Evolutionary conservation across 2,113 vertebrate species (phyloP).

Genomic region (Brachyhypopomus gauderio): DNA sequence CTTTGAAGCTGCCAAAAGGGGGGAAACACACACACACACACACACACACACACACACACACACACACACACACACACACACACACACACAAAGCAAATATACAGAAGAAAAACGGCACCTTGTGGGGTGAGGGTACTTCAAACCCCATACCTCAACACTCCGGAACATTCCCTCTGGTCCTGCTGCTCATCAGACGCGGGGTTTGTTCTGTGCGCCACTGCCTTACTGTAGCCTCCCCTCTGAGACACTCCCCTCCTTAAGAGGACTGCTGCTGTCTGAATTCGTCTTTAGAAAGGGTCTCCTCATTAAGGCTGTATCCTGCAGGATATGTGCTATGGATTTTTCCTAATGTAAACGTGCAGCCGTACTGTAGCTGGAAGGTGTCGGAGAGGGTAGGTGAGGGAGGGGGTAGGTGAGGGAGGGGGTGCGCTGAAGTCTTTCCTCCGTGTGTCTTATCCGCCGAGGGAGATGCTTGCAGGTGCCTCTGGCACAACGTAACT

Average conservation of each 20-base stretch:
- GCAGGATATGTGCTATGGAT: neutral
- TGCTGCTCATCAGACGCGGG: constrained; percentile 35
- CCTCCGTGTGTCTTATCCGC: constrained; percentile 12
- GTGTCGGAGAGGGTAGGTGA: neutral
- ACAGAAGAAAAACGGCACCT: constrained; percentile 37
- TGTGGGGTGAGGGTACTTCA: constrained; percentile 41
- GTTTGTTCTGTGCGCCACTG: constrained; percentile 10
- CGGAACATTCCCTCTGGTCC: constrained; percentile 14
- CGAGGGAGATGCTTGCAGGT: constrained; percentile 8
- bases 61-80: constrained; percentile 15
- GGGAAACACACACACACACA: constrained; percentile 10
- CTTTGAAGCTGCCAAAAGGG: constrained; percentile 19
- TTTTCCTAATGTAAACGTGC: neutral
- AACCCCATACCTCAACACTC: neutral
- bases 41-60: constrained; percentile 18
- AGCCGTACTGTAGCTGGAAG: neutral
- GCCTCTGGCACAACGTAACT: constrained; percentile 27
- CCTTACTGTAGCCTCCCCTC: constrained; percentile 29
- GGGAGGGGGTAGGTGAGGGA: neutral
- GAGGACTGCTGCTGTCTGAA: constrained; percentile 1
- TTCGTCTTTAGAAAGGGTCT: neutral
- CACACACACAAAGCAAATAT: constrained; percentile 36
- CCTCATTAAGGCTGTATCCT: constrained; percentile 15
- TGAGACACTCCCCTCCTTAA: neutral
- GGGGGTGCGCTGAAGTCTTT: neutral